phyloP scores from a whole-genome alignment of 2,888 invertebrate species.

The Globia sparganii region DNA sequence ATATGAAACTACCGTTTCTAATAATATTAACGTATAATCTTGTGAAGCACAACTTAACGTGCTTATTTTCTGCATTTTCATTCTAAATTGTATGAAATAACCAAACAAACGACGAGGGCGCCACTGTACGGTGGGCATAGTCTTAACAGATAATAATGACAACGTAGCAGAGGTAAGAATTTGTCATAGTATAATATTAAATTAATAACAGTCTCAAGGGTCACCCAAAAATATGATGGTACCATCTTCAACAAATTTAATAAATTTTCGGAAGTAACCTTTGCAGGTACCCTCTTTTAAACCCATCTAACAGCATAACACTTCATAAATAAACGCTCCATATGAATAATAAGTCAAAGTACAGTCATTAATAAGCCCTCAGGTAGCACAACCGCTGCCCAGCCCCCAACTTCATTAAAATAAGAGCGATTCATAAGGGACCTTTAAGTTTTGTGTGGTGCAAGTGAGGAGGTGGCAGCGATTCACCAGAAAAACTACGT shows the following conservation, averaged over 20 bases:
- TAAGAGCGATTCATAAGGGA: constrained; percentile 56
- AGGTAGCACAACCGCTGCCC: constrained; percentile 36
- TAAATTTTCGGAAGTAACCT: background rate
- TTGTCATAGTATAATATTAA: background rate
- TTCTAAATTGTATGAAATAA: no score
- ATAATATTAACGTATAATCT: no score
- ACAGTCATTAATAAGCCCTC: constrained; percentile 44
- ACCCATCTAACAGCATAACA: background rate
- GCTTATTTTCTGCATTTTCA: no score
- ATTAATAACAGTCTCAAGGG: background rate
- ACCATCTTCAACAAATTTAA: background rate
- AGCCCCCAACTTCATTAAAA: constrained; percentile 61
- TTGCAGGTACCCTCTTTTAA: background rate
- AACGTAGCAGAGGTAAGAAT: background rate
- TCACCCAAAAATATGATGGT: background rate
- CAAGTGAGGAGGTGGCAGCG: constrained; percentile 5
- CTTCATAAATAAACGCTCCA: background rate
- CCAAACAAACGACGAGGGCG: no score
- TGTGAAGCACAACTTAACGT: no score
- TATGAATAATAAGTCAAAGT: constrained; percentile 34
- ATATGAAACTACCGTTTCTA: no score
- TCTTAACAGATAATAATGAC: background rate
- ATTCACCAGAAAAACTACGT: background rate
- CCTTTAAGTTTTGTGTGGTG: constrained; percentile 40
- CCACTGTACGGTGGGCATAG: no score